Conservation (phyloP, 2,888 invertebrate genomes). For the Cenopis cana region DNA sequence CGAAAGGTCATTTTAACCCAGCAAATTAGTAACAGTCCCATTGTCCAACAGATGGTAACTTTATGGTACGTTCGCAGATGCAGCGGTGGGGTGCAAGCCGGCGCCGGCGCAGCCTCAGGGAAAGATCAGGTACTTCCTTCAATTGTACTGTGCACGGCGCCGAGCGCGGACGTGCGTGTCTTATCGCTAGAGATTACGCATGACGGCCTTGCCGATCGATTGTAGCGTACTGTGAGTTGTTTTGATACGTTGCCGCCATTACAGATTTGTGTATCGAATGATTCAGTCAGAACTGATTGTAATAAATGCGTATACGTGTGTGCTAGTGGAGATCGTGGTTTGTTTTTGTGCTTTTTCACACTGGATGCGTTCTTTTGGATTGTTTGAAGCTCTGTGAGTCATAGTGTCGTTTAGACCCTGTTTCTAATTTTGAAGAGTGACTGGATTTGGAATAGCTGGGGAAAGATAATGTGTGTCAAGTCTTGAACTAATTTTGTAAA, state of each 20-base stretch:
- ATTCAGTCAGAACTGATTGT: not conserved
- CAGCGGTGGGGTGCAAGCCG: conserved; percentile 74
- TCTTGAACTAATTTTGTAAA: too few relatives aligned
- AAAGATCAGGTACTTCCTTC: conserved; percentile 78
- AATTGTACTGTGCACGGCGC: conserved; percentile 65
- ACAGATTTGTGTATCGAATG: not conserved
- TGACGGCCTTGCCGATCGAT: conserved; percentile 41
- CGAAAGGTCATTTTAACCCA: too few relatives aligned
- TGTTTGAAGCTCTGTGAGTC: conserved; percentile 12
- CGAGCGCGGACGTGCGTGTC: conserved; percentile 59
- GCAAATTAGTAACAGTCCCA: too few relatives aligned
- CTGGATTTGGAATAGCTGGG: not conserved
- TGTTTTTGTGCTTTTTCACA: conserved; percentile 8
- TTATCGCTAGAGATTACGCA: conserved; percentile 39
- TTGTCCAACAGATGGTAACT: conserved; percentile 56
- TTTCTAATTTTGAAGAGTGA: not conserved
- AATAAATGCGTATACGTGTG: not conserved
- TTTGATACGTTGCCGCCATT: not conserved
- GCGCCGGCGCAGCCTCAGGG: conserved; percentile 74
- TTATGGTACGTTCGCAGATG: conserved; percentile 75
- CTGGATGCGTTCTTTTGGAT: conserved; percentile 20
- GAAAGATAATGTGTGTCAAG: too few relatives aligned
- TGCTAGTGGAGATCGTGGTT: not conserved
- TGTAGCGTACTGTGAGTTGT: conserved; percentile 38
- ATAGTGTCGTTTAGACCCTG: not conserved